Conservation (phyloP, 92 coral and sea anemone genomes). For the Porites cylindrica region DNA sequence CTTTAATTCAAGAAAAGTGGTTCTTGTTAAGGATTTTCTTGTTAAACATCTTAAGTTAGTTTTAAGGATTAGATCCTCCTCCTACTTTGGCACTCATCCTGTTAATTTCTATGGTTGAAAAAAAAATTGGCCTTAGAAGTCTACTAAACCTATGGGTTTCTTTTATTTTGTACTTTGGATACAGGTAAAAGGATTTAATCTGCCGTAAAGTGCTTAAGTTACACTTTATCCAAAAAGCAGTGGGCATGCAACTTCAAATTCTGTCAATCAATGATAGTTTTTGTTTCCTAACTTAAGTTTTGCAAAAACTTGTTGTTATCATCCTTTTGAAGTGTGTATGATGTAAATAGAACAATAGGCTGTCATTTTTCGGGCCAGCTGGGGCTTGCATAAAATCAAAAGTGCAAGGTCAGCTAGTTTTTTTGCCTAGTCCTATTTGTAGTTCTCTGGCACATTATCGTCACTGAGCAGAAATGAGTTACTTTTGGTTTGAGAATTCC, state of each 20-base stretch:
- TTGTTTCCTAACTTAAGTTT: background rate
- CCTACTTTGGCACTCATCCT: too few relatives aligned
- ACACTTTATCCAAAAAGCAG: background rate
- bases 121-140: too few relatives aligned
- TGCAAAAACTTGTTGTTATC: too few relatives aligned
- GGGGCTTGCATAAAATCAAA: constrained; percentile 17
- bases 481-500: background rate
- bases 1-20: too few relatives aligned
- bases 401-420: constrained; percentile 18
- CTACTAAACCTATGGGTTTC: background rate
- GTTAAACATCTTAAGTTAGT: too few relatives aligned
- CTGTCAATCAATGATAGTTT: background rate
- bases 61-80: too few relatives aligned
- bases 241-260: background rate
- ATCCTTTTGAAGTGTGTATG: background rate
- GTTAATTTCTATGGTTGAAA: too few relatives aligned
- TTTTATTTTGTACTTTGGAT: background rate
- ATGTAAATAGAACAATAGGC: constrained; percentile 17
- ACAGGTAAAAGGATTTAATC: background rate
- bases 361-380: constrained; percentile 10
- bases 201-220: background rate
- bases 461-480: too few relatives aligned
- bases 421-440: background rate
- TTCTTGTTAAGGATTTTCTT: too few relatives aligned
- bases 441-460: background rate